Evolutionary conservation across 2,797 vertebrate species (phyloP), one percentile per base, ranked within the genome.

Genomic region (Muscicapa striata): DNA sequence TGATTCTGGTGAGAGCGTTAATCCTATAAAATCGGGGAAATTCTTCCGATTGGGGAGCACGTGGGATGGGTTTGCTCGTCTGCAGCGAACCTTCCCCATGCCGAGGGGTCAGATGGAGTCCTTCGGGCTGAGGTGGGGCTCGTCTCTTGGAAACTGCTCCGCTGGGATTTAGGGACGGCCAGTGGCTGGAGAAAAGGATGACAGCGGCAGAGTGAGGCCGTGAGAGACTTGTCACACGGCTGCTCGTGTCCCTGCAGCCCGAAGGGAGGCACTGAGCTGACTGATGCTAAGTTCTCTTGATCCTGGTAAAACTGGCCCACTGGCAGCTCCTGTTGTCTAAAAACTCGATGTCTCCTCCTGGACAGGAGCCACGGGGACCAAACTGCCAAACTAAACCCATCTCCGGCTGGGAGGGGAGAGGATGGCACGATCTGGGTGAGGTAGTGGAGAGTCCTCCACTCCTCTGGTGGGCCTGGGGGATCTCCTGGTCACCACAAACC

Each of bases 81-180:
- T 11, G 40, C 55, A 19, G 22, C 0, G 48, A 57, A 5, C 15
- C 40, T 69, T 11, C n/a, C 36, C 23, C 15, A 0, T 3, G 22
- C 55, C 48, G 2, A 52, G 46, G 36, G 46, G 13, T 30, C 10
- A 2, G 38, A 3, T 3, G 54, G 27, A 20, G 24, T 4, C 64
- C 30, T 58, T 11, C 1, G 77, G 70, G 58, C 29, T 27, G 57
- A 57, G 68, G 14, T 6, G 36, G 46, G 55, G 18, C 27, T 72
- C 11, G 1, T 14, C 55, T 5, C 77, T 34, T 14, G 20, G 52
- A 45, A 62, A 38, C 7, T 1, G 3, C 55, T 73, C 46, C 6
- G 36, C 34, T 52, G 51, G n/a, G 57, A 27, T 77, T 61, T 18
- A 13, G 57, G 41, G 41, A 48, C 4, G 18, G 18, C 48, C 32